Conservation (phyloP, 2,888 invertebrate genomes). For the Polydrusus cervinus region DNA sequence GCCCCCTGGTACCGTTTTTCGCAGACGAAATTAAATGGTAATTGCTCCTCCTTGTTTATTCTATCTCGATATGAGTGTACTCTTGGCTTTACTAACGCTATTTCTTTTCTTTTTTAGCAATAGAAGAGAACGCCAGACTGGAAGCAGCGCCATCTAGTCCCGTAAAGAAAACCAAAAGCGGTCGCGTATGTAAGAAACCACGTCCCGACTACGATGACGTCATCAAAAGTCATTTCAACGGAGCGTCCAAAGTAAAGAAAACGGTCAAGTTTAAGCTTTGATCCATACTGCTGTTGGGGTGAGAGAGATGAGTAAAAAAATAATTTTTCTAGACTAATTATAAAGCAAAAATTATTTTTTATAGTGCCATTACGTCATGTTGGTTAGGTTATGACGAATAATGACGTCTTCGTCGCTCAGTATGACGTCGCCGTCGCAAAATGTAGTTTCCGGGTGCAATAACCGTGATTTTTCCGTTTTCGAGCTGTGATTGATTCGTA, state of each 20-base stretch:
- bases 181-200: constrained; percentile 4
- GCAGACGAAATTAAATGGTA: no score
- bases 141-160: neutral
- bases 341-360: no score
- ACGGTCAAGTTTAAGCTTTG: constrained; percentile 12
- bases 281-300: neutral
- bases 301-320: neutral
- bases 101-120: neutral
- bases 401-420: neutral
- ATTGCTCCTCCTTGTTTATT: neutral
- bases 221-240: neutral
- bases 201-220: constrained; percentile 20
- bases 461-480: constrained; percentile 6
- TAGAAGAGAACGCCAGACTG: neutral
- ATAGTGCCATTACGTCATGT: no score
- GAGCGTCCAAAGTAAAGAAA: neutral
- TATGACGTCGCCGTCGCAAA: neutral
- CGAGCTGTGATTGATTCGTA: constrained; percentile 9
- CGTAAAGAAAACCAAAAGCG: constrained; percentile 5
- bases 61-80: no score
- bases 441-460: constrained; percentile 15
- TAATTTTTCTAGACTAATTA: no score
- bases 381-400: no score
- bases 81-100: neutral
- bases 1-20: neutral